Percentiles rank a stretch among this genome's conserved stretches.
phyloP scores from a whole-genome alignment of 2,113 vertebrate genomes.

The Hoplias malabaricus region DNA sequence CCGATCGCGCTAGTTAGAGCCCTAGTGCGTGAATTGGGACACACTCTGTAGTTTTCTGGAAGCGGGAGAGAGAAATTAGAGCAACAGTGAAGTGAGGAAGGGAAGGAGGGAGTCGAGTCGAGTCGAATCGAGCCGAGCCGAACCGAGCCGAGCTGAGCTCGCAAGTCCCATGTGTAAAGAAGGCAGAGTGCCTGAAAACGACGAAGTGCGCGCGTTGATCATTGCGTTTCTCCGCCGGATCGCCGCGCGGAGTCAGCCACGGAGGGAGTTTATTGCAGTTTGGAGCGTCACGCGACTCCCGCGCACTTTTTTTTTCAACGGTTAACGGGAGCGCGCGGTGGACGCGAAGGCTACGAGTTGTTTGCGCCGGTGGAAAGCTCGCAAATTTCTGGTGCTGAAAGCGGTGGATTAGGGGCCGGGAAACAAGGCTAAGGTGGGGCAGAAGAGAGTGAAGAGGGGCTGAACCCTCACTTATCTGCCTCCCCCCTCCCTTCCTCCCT shows the following conservation, averaged over 20 bases:
- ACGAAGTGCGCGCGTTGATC: neutral
- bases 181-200: neutral
- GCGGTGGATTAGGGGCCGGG: slow-evolving; percentile 54
- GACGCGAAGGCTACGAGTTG: slow-evolving; percentile 33
- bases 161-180: neutral
- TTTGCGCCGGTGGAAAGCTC: slow-evolving; percentile 51
- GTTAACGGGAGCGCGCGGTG: neutral
- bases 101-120: slow-evolving; percentile 12
- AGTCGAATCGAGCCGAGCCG: neutral
- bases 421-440: slow-evolving; percentile 68
- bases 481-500: neutral
- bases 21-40: neutral
- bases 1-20: too few species aligned
- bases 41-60: slow-evolving; percentile 52
- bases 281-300: neutral
- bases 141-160: neutral
- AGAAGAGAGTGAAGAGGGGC: slow-evolving; percentile 62
- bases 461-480: slow-evolving; percentile 41
- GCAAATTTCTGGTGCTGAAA: slow-evolving; percentile 33
- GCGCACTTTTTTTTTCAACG: neutral
- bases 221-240: neutral
- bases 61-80: slow-evolving; percentile 54
- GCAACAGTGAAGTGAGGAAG: slow-evolving; percentile 32
- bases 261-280: slow-evolving; percentile 11
- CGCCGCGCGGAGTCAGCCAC: neutral